Evolutionary conservation across 1,140 invertebrate species (phyloP).

Genomic region (Macrotrachela quadricornifera): DNA sequence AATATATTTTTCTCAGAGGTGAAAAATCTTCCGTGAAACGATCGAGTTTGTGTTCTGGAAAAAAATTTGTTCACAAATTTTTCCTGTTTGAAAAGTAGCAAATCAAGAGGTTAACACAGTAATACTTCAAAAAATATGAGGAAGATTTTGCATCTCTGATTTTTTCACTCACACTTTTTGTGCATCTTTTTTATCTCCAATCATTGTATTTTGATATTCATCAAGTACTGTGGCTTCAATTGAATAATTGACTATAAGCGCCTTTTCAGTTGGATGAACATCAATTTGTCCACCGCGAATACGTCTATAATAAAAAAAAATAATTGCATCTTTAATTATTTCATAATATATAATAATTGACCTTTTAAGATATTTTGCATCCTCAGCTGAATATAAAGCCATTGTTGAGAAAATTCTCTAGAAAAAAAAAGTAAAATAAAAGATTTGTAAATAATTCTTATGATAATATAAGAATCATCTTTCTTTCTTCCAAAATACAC

Average conservation of each 20-base stretch:
- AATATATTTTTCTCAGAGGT: too few species aligned
- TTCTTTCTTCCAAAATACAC: too few species aligned
- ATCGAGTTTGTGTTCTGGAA: too few species aligned
- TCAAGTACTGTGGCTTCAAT: constrained; percentile 61
- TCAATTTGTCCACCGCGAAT: constrained; percentile 60
- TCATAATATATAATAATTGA: constrained; percentile 13
- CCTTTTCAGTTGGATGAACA: constrained; percentile 69
- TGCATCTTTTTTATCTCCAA: constrained; percentile 57
- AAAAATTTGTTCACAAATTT: background rate
- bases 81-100: too few species aligned
- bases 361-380: background rate
- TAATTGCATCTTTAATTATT: background rate
- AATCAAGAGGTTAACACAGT: too few species aligned
- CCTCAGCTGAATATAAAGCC: background rate
- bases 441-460: too few species aligned
- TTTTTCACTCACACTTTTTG: constrained; percentile 31
- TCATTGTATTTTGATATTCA: constrained; percentile 55
- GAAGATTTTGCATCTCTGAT: background rate
- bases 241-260: constrained; percentile 69
- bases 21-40: too few species aligned
- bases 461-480: too few species aligned
- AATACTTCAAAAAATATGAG: background rate
- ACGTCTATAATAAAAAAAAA: constrained; percentile 34
- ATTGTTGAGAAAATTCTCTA: too few species aligned
- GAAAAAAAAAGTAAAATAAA: too few species aligned